phyloP scores from a whole-genome alignment of 2,888 invertebrate species.

The Pseudanteris insignis region DNA sequence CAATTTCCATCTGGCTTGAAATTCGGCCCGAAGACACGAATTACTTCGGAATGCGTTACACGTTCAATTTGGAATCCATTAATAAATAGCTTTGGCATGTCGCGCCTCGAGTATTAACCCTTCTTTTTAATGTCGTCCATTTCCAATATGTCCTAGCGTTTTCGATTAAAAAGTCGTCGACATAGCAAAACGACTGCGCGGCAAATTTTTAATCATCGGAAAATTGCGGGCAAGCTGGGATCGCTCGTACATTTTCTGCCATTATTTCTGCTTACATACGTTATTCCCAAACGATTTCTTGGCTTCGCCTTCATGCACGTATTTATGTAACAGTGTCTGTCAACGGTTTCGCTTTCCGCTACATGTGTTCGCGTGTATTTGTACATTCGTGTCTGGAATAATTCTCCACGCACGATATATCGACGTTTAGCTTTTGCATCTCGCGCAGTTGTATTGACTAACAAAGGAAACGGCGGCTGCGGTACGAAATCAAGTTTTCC shows the following conservation, averaged over 20 bases:
- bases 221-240: slow-evolving; percentile 20
- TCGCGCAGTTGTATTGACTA: slow-evolving; percentile 16
- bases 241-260: slow-evolving; percentile 5
- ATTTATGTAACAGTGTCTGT: background rate
- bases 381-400: slow-evolving; percentile 1
- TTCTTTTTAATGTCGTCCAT: slow-evolving; percentile 25
- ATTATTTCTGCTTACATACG: slow-evolving; percentile 12
- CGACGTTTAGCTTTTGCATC: slow-evolving; percentile 26
- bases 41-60: slow-evolving; percentile 34
- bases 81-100: slow-evolving; percentile 32
- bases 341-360: background rate
- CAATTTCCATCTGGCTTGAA: slow-evolving; percentile 28
- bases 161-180: slow-evolving; percentile 31
- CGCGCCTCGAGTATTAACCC: slow-evolving; percentile 38
- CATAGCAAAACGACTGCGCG: slow-evolving; percentile 10
- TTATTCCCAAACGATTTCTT: slow-evolving; percentile 22
- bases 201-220: slow-evolving; percentile 31
- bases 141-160: slow-evolving; percentile 18
- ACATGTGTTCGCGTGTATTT: background rate
- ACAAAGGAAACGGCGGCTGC: slow-evolving; percentile 18
- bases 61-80: slow-evolving; percentile 37
- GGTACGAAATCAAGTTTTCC: slow-evolving; percentile 12
- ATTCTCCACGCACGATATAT: slow-evolving; percentile 8
- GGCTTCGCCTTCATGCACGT: background rate
- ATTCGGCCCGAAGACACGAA: slow-evolving; percentile 35